Evolutionary conservation across 2,888 invertebrate genomes (phyloP).

Genomic region (Apeira syringaria): DNA sequence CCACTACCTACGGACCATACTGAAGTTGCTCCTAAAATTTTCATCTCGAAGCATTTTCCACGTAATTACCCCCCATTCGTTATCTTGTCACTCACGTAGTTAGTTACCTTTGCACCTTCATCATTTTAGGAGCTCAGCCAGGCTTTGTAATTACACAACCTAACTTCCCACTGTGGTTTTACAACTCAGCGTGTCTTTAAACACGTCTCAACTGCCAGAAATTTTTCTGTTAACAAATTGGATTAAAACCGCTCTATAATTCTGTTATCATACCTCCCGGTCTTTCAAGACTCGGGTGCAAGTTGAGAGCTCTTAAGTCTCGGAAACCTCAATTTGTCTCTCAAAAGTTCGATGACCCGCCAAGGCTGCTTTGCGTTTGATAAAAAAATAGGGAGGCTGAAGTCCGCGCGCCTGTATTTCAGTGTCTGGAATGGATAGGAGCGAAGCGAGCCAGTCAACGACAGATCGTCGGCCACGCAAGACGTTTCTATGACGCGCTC

Average conservation of each 20-base stretch:
- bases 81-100: constrained; percentile 17
- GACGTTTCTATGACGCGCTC: constrained; percentile 37
- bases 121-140: constrained; percentile 11
- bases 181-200: constrained; percentile 11
- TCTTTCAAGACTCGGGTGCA: constrained; percentile 17
- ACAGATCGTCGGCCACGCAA: constrained; percentile 42
- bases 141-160: constrained; percentile 16
- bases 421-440: constrained; percentile 40
- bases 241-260: constrained; percentile 38
- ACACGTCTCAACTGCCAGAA: constrained; percentile 9
- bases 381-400: constrained; percentile 59
- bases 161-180: constrained; percentile 4
- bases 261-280: constrained; percentile 13
- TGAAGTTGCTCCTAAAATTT: constrained; percentile 1
- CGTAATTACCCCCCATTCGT: constrained; percentile 8
- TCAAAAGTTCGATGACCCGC: constrained; percentile 66
- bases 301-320: constrained; percentile 42
- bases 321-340: constrained; percentile 59
- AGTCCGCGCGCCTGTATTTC: constrained; percentile 56
- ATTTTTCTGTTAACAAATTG: constrained; percentile 15
- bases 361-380: constrained; percentile 53
- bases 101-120: constrained; percentile 20
- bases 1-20: too few species aligned
- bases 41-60: constrained; percentile 8
- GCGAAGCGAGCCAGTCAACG: constrained; percentile 56